These are phyloP conservation scores for Heliconius melpomene DNA, from an alignment of 1,140 invertebrate genomes.

Conservation along the genomic window DNA sequence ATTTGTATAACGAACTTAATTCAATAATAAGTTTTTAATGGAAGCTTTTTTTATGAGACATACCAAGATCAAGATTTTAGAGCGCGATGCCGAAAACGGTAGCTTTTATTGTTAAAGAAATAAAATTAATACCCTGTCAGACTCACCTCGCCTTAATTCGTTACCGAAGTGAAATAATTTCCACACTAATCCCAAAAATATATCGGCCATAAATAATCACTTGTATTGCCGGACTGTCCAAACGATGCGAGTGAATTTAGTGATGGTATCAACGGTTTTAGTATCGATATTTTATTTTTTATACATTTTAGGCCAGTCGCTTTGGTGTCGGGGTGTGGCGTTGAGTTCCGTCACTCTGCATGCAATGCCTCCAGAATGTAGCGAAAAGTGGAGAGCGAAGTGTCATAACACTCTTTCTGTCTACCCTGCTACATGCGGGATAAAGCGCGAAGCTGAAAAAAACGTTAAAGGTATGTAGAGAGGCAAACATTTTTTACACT, in stretches of 20 bases:
- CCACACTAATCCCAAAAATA: slow-evolving; percentile 76
- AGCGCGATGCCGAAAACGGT: background rate
- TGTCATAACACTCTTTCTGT: no score
- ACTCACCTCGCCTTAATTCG: slow-evolving; percentile 53
- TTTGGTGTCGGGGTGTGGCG: no score
- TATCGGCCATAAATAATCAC: slow-evolving; percentile 74
- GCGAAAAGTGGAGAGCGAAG: no score
- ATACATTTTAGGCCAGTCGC: no score
- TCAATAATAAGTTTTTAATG: background rate
- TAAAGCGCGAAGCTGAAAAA: no score
- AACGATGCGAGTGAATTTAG: slow-evolving; percentile 51
- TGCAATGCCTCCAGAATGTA: no score
- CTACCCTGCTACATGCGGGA: no score
- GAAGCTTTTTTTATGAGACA: background rate
- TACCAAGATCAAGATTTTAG: background rate
- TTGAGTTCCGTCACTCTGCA: no score
- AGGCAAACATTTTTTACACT: no score
- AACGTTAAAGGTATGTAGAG: no score
- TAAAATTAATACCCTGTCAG: slow-evolving; percentile 48
- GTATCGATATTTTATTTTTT: slow-evolving; percentile 38
- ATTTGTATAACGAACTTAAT: slow-evolving; percentile 10
- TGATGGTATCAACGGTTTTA: slow-evolving; percentile 37
- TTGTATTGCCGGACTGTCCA: slow-evolving; percentile 65
- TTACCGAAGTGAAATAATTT: slow-evolving; percentile 74
- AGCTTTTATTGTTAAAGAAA: slow-evolving; percentile 41